Evolutionary conservation across 2,888 invertebrate genomes (phyloP), one percentile per base, ranked within the genome.

Genomic region (Camptogramma bilineatum): DNA sequence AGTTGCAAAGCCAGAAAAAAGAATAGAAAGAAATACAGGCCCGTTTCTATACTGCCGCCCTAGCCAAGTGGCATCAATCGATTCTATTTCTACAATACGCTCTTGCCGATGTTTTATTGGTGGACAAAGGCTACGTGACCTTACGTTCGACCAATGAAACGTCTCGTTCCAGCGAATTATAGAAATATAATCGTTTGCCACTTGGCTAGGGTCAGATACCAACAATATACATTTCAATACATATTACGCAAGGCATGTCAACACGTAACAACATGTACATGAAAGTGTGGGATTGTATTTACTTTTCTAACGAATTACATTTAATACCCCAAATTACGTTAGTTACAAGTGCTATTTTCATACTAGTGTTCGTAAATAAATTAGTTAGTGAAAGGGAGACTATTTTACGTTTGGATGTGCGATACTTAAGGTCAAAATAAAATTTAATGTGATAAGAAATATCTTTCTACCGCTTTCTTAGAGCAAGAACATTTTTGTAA

Each of bases 1-100:
- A 79, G 76, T 75, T 82, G 82, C 83, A 78, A 86, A 87, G 85
- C 85, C 75, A 78, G 77, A 75, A 73, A 71, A 78, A 75, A 64
- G 70, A 74, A 71, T 58, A 63, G 62, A 66, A 52, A 60, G 34
- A 52, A 66, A 81, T 78, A 79, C 78, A 80, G 44, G 44, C 17
- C 54, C 44, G 68, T 65, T 57, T 73, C 79, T 80, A 81, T 75
- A 81, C 44, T 64, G n/a, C n/a, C n/a, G n/a, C n/a, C n/a, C n/a
- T n/a, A n/a, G n/a, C n/a, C n/a, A n/a, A n/a, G n/a, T n/a, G n/a
- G n/a, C n/a, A n/a, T n/a, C n/a, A n/a, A n/a, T n/a, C n/a, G n/a
- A n/a, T n/a, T n/a, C n/a, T n/a, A n/a, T n/a, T n/a, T n/a, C n/a
- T n/a, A n/a, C n/a, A n/a, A n/a, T n/a, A n/a, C n/a, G n/a, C n/a